Evolutionary conservation across 2,888 invertebrate genomes (phyloP).

Genomic region (Dryococelus australis): DNA sequence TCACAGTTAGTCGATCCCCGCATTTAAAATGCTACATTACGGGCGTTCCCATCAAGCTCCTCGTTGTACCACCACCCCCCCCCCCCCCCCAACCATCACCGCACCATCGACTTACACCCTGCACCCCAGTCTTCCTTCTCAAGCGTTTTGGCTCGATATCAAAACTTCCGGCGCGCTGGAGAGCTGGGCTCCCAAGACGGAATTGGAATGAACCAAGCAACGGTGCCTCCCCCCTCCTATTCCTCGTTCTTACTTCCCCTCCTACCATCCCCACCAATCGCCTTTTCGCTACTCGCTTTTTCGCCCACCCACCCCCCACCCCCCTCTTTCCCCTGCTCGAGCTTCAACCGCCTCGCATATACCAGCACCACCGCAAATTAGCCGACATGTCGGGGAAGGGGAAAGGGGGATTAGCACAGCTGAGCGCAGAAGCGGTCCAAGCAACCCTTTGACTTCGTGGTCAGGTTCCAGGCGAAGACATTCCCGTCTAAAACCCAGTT

Average conservation of each 20-base stretch:
- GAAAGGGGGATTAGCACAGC: too few relatives aligned
- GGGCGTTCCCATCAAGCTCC: constrained; percentile 16
- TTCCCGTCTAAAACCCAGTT: too few relatives aligned
- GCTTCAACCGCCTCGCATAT: too few relatives aligned
- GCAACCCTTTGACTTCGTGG: too few relatives aligned
- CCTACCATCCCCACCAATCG: too few relatives aligned
- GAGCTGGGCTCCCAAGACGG: not conserved
- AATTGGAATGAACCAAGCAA: not conserved
- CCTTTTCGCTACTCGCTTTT: too few relatives aligned
- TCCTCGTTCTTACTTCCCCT: not conserved
- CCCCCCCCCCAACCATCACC: not conserved
- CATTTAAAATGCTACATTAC: constrained; percentile 16
- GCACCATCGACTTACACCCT: not conserved
- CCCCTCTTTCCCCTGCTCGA: too few relatives aligned
- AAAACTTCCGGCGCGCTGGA: not conserved
- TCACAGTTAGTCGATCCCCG: constrained; percentile 12
- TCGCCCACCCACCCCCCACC: too few relatives aligned
- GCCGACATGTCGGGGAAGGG: too few relatives aligned
- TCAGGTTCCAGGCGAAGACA: too few relatives aligned
- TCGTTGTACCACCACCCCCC: not conserved
- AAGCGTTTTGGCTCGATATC: constrained; percentile 5
- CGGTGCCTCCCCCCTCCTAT: not conserved
- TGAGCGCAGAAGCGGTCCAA: too few relatives aligned
- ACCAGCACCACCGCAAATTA: too few relatives aligned
- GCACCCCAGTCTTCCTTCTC: not conserved